Percentiles rank a stretch among this genome's conserved stretches.
Evolutionary conservation across 2,797 vertebrate genomes (phyloP).

Genomic region (Emydoidea blandingii): DNA sequence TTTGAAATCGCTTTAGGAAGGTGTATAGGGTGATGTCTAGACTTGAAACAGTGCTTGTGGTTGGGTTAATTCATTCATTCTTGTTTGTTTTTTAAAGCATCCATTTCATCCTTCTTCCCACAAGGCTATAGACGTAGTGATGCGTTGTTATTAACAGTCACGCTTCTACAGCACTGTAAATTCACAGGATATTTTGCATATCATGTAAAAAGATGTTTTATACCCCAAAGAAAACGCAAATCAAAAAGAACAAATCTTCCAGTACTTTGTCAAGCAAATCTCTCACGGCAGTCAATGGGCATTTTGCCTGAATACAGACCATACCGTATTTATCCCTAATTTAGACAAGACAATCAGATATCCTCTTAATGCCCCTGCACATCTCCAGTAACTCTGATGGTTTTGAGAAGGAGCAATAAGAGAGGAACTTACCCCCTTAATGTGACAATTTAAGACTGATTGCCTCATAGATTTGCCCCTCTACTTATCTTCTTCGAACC

Average conservation of each 20-base stretch:
- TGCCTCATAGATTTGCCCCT: fast-evolving
- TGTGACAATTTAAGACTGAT: not conserved
- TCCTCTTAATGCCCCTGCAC: not conserved
- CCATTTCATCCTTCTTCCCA: not conserved
- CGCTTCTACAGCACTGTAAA: not conserved
- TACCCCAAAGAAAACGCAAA: not conserved
- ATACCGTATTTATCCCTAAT: not conserved
- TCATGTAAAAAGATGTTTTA: not conserved
- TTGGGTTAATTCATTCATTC: not conserved
- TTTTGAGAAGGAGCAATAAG: not conserved
- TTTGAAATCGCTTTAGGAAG: not conserved
- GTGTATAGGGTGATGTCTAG: not conserved
- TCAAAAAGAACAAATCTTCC: not conserved
- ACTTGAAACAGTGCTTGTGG: not conserved
- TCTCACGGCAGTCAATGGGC: not conserved
- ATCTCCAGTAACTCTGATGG: not conserved
- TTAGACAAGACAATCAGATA: not conserved
- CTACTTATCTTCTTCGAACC: not conserved
- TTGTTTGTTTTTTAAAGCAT: not conserved
- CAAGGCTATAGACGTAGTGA: not conserved
- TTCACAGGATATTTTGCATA: not conserved
- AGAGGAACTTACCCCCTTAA: not conserved
- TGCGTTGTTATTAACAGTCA: not conserved
- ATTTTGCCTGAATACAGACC: not conserved
- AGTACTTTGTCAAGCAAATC: not conserved